Evolutionary conservation across 2,113 vertebrate species (phyloP), one percentile per base, ranked within the genome.

Genomic region (Marmota monax): DNA sequence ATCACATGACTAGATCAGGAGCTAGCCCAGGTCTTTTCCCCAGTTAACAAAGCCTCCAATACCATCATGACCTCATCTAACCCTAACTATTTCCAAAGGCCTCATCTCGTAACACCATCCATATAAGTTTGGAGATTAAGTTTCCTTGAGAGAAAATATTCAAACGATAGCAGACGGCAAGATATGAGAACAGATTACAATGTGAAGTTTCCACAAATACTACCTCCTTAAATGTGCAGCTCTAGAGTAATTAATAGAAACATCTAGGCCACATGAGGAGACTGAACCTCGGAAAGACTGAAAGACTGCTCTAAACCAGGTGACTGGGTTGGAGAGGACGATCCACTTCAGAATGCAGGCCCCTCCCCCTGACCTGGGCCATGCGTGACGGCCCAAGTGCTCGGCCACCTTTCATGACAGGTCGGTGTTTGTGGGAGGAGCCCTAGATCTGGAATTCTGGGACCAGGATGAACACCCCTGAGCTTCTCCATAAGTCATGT

Each of bases 351-450:
- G 83, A 17, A 0, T 1, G 11, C 34, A 7, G 51, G 9, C 4
- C 67, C 11, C 22, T 56, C 3, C 8, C 23, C 37, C 14, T 7
- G 20, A 7, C 20, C 72, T 53, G 29, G 4, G n/a, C 70, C 58
- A 48, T 2, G 5, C 1, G 0, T 0, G 37, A 4, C 7, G 0
- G 7, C 8, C 45, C 56, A 9, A 1, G 1, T 2, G 0, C 12
- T 20, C 3, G 0, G n/a, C 11, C 3, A 0, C 29, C 37, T 7
- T 10, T 42, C 12, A 1, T 2, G 14, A 27, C 1, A 32, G 7
- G 11, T 23, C 22, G 3, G 25, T 18, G 22, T 2, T 2, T 1
- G 0, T 2, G 14, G 12, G 37, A 80, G 53, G 17, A 16, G 23
- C 14, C 0, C 17, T 1, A 2, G 34, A 69, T 32, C 18, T 20